Conservation (phyloP, 2,888 invertebrate genomes). For the Cerastis rubricosa region DNA sequence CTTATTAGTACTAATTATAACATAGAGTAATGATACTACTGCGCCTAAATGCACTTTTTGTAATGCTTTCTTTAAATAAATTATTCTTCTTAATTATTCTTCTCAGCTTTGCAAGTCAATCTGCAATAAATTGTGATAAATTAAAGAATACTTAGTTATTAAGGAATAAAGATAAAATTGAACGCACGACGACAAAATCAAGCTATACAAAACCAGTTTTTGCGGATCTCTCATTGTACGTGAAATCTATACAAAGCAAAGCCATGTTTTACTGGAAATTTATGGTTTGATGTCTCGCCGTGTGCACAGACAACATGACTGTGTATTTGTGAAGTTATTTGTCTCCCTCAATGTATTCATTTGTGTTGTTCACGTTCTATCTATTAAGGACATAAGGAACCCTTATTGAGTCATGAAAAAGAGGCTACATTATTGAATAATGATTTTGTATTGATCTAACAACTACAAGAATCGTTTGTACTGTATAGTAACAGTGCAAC, state of each 20-base stretch:
- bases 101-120: constrained; percentile 14
- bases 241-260: no score
- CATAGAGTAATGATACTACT: no score
- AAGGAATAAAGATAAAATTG: constrained; percentile 5
- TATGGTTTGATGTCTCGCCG: no score
- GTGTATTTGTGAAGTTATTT: background rate
- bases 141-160: background rate
- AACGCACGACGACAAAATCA: no score
- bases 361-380: background rate
- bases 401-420: background rate
- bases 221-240: no score
- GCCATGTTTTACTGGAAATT: no score
- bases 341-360: background rate
- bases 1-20: no score
- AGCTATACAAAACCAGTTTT: no score
- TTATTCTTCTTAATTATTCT: no score
- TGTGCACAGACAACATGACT: background rate
- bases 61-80: no score
- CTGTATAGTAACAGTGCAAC: background rate
- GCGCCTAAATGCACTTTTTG: no score
- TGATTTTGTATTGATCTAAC: constrained; percentile 2
- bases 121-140: constrained; percentile 51
- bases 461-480: background rate
- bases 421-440: background rate
- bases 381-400: background rate